Evolutionary conservation across 2,113 vertebrate species (phyloP).

Genomic region (Halichoerus grypus): DNA sequence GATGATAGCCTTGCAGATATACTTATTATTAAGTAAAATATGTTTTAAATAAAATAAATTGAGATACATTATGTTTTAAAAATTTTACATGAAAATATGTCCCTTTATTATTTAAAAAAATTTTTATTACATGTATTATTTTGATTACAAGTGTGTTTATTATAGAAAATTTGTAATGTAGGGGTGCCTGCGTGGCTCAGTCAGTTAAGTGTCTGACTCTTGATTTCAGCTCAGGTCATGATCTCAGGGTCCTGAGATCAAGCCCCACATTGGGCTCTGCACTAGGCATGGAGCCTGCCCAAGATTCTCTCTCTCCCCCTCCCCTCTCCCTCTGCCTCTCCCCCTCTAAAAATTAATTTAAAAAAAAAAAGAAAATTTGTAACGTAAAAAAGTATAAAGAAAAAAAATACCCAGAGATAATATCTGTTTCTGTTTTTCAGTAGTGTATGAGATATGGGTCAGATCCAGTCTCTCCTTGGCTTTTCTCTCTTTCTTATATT

Average conservation of each 20-base stretch:
- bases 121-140: background rate
- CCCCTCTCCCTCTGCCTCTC: background rate
- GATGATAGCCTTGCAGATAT: background rate
- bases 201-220: background rate
- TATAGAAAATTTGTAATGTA: background rate
- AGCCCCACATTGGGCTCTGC: background rate
- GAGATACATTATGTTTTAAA: background rate
- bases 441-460: background rate
- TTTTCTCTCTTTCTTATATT: background rate
- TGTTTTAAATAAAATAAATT: conserved; percentile 42
- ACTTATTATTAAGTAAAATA: background rate
- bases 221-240: background rate
- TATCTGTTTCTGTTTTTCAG: background rate
- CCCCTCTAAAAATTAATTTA: background rate
- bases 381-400: background rate
- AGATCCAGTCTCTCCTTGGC: background rate
- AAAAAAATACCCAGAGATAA: background rate
- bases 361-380: background rate
- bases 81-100: background rate
- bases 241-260: background rate
- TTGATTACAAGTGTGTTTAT: background rate
- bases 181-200: background rate
- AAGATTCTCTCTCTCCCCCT: background rate
- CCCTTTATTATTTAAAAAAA: background rate
- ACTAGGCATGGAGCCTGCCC: background rate